phyloP scores from a whole-genome alignment of 2,888 invertebrate genomes.

The Microctonus hyperodae region DNA sequence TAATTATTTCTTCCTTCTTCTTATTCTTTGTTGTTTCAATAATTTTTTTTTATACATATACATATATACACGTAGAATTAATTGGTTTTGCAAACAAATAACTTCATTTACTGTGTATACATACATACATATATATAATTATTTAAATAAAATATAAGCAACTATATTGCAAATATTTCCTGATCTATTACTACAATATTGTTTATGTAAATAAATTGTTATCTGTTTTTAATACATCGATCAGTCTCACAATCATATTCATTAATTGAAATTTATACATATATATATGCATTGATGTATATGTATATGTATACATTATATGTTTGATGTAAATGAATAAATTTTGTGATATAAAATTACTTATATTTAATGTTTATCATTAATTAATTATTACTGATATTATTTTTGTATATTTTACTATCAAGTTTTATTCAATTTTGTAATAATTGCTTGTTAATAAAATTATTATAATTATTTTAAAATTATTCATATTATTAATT shows the following conservation, averaged over 20 bases:
- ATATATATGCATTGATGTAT: slow-evolving; percentile 29
- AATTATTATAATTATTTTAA: slow-evolving; percentile 19
- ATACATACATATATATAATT: slow-evolving; percentile 31
- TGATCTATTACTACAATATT: slow-evolving; percentile 33
- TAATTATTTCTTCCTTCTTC: slow-evolving; percentile 12
- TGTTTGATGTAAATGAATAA: slow-evolving; percentile 38
- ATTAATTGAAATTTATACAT: slow-evolving; percentile 41
- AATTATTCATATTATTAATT: slow-evolving; percentile 18
- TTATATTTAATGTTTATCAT: slow-evolving; percentile 16
- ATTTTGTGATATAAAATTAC: slow-evolving; percentile 25
- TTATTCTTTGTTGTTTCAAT: not conserved
- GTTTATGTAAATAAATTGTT: slow-evolving; percentile 56
- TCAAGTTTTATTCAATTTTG: slow-evolving; percentile 1
- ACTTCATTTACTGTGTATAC: slow-evolving; percentile 24
- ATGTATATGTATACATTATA: slow-evolving; percentile 28
- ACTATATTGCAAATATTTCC: slow-evolving; percentile 34
- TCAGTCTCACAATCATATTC: slow-evolving; percentile 62
- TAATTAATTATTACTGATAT: slow-evolving; percentile 12
- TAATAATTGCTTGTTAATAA: not conserved
- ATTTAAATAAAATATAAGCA: not conserved
- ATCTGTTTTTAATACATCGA: slow-evolving; percentile 60
- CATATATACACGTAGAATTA: slow-evolving; percentile 35
- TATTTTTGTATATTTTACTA: slow-evolving; percentile 1
- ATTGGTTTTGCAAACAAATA: slow-evolving; percentile 20
- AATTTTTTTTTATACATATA: slow-evolving; percentile 36